phyloP scores from a whole-genome alignment of 2,888 invertebrate genomes.

The Aspidiotus destructor region DNA sequence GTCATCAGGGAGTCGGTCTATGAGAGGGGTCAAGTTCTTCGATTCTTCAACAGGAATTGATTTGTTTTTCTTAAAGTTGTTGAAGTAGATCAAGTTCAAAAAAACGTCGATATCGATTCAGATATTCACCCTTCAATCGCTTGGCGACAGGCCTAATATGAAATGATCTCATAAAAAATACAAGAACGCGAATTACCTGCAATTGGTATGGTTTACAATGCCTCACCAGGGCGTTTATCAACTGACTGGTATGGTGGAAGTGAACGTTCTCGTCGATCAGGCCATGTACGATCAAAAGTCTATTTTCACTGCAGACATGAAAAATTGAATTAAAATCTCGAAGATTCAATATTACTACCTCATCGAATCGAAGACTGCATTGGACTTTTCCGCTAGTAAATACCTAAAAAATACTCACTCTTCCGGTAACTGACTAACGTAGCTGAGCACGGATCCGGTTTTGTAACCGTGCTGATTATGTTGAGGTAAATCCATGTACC shows the following conservation, averaged over 20 bases:
- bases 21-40: too few relatives aligned
- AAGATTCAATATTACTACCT: too few relatives aligned
- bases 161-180: too few relatives aligned
- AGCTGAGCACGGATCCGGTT: constrained; percentile 72
- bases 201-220: constrained; percentile 94
- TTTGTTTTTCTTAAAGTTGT: too few relatives aligned
- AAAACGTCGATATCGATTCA: too few relatives aligned
- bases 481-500: constrained; percentile 85
- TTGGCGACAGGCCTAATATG: too few relatives aligned
- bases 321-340: constrained; percentile 5
- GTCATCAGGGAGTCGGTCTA: too few relatives aligned
- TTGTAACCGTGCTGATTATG: constrained; percentile 69
- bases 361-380: too few relatives aligned
- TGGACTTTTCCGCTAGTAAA: neutral
- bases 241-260: constrained; percentile 86
- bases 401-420: constrained; percentile 56
- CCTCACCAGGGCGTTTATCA: constrained; percentile 79
- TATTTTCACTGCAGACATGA: constrained; percentile 58
- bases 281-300: constrained; percentile 91
- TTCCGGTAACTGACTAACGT: constrained; percentile 80
- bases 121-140: too few relatives aligned
- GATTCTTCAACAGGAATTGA: too few relatives aligned
- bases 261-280: constrained; percentile 98
- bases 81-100: too few relatives aligned
- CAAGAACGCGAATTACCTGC: constrained; percentile 48